Evolutionary conservation across 2,113 vertebrate species (phyloP).

Genomic region (Periophthalmus modestus): DNA sequence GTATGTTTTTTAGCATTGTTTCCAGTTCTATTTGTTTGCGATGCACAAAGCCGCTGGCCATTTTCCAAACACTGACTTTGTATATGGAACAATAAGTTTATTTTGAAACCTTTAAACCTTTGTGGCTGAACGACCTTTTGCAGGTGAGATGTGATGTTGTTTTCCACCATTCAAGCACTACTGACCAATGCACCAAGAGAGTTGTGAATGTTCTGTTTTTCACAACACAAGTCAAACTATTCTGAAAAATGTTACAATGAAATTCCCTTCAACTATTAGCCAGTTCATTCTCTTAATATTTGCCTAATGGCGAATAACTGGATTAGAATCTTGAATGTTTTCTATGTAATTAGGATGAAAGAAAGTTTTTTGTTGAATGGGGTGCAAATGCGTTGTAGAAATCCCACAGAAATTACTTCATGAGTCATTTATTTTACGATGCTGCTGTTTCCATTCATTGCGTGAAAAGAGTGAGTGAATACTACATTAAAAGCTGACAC

Average conservation of each 20-base stretch:
- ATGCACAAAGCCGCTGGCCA: neutral
- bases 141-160: neutral
- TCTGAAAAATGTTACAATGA: neutral
- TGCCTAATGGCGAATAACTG: neutral
- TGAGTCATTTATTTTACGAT: slow-evolving; percentile 11
- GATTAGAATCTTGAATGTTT: neutral
- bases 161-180: neutral
- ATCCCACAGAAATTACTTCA: slow-evolving; percentile 5
- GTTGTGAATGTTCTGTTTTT: neutral
- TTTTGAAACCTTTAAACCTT: neutral
- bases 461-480: slow-evolving; percentile 10
- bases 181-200: neutral
- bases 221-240: neutral
- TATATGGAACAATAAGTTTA: slow-evolving; percentile 7
- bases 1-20: neutral
- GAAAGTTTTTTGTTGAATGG: slow-evolving; percentile 8
- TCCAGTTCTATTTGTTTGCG: neutral
- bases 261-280: neutral
- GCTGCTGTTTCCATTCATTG: slow-evolving; percentile 10
- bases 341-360: slow-evolving; percentile 3
- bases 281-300: neutral
- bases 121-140: neutral
- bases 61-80: slow-evolving; percentile 7
- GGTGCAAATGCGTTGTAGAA: slow-evolving; percentile 2
- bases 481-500: slow-evolving; percentile 15